Percentiles rank a stretch among this genome's conserved stretches.
These are phyloP conservation scores for Psilanteris sp. DNA, from an alignment of 1,140 invertebrate genomes.

Conservation along the genomic window DNA sequence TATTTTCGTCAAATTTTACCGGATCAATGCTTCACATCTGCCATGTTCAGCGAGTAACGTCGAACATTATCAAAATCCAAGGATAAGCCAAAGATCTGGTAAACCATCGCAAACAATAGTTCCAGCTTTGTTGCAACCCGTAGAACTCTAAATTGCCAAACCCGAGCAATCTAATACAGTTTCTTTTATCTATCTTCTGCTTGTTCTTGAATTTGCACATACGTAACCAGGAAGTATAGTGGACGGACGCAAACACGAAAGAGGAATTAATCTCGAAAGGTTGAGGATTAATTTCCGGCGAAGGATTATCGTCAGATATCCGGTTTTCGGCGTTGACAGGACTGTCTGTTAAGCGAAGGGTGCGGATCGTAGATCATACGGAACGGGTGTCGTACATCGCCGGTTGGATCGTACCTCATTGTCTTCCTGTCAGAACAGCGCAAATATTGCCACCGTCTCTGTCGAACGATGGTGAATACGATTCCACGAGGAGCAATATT, in stretches of 20 bases:
- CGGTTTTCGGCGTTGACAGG: slow-evolving; percentile 48
- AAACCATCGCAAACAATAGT: not conserved
- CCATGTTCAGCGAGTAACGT: slow-evolving; percentile 2
- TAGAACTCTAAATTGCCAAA: too few species aligned
- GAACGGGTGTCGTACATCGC: slow-evolving; percentile 69
- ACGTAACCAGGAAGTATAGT: slow-evolving; percentile 31
- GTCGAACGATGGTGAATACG: slow-evolving; percentile 63
- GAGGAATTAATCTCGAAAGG: slow-evolving; percentile 71
- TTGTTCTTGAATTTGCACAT: slow-evolving; percentile 16
- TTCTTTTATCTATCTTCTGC: slow-evolving; percentile 1
- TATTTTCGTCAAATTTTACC: slow-evolving; percentile 9
- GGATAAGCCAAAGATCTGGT: not conserved
- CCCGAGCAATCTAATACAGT: too few species aligned
- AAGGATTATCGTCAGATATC: slow-evolving; percentile 69
- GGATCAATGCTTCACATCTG: slow-evolving; percentile 36
- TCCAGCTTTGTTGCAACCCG: too few species aligned
- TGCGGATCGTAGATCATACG: slow-evolving; percentile 72
- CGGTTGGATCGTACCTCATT: slow-evolving; percentile 74
- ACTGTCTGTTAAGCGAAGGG: slow-evolving; percentile 67
- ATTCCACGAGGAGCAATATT: slow-evolving; percentile 15
- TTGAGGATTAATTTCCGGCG: slow-evolving; percentile 73
- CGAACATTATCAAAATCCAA: slow-evolving; percentile 16
- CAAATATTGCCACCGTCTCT: slow-evolving; percentile 78
- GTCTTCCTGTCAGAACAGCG: slow-evolving; percentile 75
- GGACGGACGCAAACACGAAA: slow-evolving; percentile 42